Conservation (phyloP, 2,113 vertebrate genomes). For the Prionailurus bengalensis region DNA sequence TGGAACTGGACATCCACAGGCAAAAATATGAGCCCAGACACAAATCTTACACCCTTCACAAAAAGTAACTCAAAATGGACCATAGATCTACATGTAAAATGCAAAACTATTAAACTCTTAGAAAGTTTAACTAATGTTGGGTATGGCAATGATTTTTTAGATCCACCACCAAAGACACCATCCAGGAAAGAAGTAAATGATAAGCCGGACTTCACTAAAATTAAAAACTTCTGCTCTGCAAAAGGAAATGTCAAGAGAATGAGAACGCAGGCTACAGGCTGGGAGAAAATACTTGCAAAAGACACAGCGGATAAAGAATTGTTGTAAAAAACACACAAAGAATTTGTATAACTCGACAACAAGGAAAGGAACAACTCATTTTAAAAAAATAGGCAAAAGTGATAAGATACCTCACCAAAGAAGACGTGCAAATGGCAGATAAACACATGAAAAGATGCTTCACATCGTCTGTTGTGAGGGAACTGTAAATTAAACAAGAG, state of each 20-base stretch:
- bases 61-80: background rate
- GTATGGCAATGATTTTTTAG: background rate
- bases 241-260: background rate
- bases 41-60: background rate
- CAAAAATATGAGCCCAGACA: background rate
- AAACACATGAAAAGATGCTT: background rate
- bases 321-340: background rate
- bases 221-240: background rate
- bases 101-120: background rate
- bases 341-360: background rate
- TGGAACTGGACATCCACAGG: background rate
- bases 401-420: background rate
- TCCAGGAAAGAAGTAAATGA: background rate
- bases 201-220: background rate
- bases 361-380: background rate
- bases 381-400: background rate
- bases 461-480: no score
- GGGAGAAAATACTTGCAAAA: background rate
- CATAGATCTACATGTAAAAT: background rate
- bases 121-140: background rate
- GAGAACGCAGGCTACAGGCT: background rate
- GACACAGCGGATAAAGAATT: background rate
- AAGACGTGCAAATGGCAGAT: background rate
- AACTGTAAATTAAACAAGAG: background rate
- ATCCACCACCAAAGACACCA: background rate